Evolutionary conservation across 2,797 vertebrate species (phyloP).

Genomic region (Remorina albescens): DNA sequence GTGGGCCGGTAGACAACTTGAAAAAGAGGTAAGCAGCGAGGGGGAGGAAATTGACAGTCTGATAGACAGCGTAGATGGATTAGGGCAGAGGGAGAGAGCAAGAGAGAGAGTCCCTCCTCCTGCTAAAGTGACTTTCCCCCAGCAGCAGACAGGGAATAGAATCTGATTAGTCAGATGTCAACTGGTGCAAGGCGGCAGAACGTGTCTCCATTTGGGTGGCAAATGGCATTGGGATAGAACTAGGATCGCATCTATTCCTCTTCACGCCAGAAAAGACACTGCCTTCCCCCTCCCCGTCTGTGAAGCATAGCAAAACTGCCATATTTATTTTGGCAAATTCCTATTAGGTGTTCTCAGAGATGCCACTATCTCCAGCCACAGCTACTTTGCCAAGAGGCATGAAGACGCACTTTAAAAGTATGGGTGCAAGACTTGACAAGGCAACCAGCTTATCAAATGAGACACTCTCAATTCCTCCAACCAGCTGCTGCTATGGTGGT

Average conservation of each 20-base stretch:
- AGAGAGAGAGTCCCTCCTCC: slow-evolving; percentile 32
- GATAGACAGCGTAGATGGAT: slow-evolving; percentile 80
- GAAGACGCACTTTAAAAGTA: slow-evolving; percentile 65
- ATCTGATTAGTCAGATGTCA: slow-evolving; percentile 87
- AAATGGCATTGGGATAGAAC: slow-evolving; percentile 76
- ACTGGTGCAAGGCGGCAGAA: slow-evolving; percentile 78
- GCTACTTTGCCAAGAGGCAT: slow-evolving; percentile 78
- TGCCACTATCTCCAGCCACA: slow-evolving; percentile 75
- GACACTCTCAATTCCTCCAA: slow-evolving; percentile 63
- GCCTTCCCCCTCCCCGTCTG: slow-evolving; percentile 41
- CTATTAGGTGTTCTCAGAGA: slow-evolving; percentile 75
- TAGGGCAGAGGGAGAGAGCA: slow-evolving; percentile 57
- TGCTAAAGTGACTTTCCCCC: slow-evolving; percentile 70
- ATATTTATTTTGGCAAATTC: slow-evolving; percentile 80
- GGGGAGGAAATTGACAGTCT: slow-evolving; percentile 71
- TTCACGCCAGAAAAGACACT: slow-evolving; percentile 73
- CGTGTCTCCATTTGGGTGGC: slow-evolving; percentile 76
- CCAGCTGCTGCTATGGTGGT: slow-evolving; percentile 31
- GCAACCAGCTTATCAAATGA: slow-evolving; percentile 68
- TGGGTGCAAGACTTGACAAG: slow-evolving; percentile 59
- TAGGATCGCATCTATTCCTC: slow-evolving; percentile 76
- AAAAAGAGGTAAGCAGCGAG: slow-evolving; percentile 63
- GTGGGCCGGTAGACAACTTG: slow-evolving; percentile 25
- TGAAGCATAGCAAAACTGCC: slow-evolving; percentile 74
- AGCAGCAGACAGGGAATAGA: slow-evolving; percentile 77